These are phyloP conservation scores for Fragum fragum DNA, from an alignment of 2,888 invertebrate species.

Conservation along the genomic window DNA sequence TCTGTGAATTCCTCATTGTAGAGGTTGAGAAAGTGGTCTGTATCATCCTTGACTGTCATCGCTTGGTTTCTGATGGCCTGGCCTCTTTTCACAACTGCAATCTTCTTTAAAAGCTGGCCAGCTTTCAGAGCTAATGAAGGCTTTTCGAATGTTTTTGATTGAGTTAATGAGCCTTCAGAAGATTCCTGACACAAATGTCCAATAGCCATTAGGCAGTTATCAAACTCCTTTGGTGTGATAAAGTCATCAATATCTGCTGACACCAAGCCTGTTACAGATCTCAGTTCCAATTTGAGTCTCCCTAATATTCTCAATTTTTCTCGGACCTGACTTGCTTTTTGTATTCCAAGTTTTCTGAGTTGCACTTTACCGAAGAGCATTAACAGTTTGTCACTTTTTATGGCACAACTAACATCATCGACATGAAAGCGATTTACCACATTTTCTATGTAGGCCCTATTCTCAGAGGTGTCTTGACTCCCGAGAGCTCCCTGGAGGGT, in stretches of 20 bases:
- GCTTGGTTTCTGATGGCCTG: conserved; percentile 37
- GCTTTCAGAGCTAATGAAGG: conserved; percentile 43
- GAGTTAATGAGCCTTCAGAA: conserved; percentile 28
- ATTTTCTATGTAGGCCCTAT: background rate
- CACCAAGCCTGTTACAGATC: conserved; percentile 17
- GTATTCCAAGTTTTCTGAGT: conserved; percentile 41
- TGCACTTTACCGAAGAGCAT: conserved; percentile 29
- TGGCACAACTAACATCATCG: background rate
- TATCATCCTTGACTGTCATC: conserved; percentile 22
- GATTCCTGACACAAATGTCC: conserved; percentile 31
- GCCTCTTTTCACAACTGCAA: conserved; percentile 44
- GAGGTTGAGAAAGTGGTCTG: conserved; percentile 27
- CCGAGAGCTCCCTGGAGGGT: background rate
- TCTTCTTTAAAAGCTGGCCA: conserved; percentile 38
- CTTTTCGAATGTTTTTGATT: conserved; percentile 40
- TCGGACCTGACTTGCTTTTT: conserved; percentile 37
- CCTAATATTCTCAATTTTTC: conserved; percentile 42
- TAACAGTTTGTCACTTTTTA: conserved; percentile 38
- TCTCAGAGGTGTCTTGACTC: background rate
- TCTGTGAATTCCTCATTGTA: conserved; percentile 32
- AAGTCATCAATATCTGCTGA: conserved; percentile 35
- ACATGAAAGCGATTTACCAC: background rate
- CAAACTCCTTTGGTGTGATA: conserved; percentile 29
- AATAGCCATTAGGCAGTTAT: conserved; percentile 35
- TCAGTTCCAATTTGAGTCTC: conserved; percentile 35